A percentile compares a stretch with the other conserved stretches of the same genome.
phyloP scores from a whole-genome alignment of 2,113 vertebrate species.

The Solea solea region DNA sequence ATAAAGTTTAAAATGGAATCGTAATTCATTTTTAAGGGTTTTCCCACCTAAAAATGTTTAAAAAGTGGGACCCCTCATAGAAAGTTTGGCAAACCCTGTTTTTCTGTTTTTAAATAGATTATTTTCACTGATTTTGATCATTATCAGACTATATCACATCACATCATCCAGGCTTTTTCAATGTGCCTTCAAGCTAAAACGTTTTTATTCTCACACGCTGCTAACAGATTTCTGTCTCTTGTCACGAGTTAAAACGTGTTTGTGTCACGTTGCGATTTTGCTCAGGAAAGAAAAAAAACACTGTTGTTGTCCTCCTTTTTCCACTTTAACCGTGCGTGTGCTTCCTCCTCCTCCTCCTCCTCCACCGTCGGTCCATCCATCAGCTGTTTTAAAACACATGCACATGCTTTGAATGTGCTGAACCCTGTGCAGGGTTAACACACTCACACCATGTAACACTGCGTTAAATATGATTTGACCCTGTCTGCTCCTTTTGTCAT shows the following conservation, averaged over 20 bases:
- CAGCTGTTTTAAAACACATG: not conserved
- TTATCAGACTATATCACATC: too few species aligned
- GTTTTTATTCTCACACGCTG: too few species aligned
- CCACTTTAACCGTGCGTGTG: constrained; percentile 2
- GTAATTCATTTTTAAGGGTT: too few species aligned
- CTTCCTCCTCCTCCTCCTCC: not conserved
- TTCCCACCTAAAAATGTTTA: too few species aligned
- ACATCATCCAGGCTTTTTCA: too few species aligned
- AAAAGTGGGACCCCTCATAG: too few species aligned
- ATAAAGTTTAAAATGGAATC: too few species aligned
- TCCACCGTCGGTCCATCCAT: not conserved
- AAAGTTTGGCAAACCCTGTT: too few species aligned
- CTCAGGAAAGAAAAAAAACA: not conserved
- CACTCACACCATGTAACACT: not conserved
- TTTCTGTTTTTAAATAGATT: too few species aligned
- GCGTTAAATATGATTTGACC: not conserved
- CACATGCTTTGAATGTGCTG: constrained; percentile 15
- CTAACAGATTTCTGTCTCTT: not conserved
- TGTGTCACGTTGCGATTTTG: not conserved
- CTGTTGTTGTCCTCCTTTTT: not conserved
- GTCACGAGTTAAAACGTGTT: not conserved
- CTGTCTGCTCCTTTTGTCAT: not conserved
- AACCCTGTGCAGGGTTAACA: constrained; percentile 5
- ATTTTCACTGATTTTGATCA: too few species aligned
- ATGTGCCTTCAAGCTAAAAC: too few species aligned